These are phyloP conservation scores for Anguilla pacifica DNA, from an alignment of 2,797 vertebrate species.

Conservation along the genomic window DNA sequence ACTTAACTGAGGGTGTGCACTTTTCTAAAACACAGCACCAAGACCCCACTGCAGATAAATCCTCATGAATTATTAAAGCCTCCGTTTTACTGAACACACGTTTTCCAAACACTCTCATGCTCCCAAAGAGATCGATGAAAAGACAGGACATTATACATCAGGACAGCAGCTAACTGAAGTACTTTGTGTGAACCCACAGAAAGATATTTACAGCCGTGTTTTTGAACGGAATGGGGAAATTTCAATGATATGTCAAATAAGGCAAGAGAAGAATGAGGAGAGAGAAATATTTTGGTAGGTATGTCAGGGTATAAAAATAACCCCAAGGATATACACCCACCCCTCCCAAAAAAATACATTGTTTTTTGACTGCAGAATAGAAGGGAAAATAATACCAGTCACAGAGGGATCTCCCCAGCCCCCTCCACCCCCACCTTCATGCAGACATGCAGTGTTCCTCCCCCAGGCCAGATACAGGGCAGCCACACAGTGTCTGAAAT, in stretches of 20 bases:
- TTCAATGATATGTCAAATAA: neutral
- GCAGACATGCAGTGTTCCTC: neutral
- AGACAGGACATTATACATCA: neutral
- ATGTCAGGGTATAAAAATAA: neutral
- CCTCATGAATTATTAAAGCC: conserved; percentile 10
- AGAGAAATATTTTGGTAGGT: neutral
- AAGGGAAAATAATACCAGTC: neutral
- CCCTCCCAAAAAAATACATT: neutral
- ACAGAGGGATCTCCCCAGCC: neutral
- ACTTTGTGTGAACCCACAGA: neutral
- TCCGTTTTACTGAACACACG: neutral
- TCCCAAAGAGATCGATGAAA: neutral
- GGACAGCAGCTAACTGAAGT: neutral
- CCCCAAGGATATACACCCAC: neutral
- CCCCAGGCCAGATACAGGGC: neutral
- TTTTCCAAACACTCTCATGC: neutral
- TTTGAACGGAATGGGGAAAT: neutral
- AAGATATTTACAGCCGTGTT: neutral
- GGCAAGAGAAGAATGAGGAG: neutral
- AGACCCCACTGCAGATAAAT: conserved; percentile 1
- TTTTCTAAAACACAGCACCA: neutral
- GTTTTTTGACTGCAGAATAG: neutral
- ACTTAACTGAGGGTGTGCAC: neutral
- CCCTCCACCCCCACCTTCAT: neutral
- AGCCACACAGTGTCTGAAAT: neutral